Conservation (phyloP, 2,888 invertebrate genomes). For the Macrophya annulata region DNA sequence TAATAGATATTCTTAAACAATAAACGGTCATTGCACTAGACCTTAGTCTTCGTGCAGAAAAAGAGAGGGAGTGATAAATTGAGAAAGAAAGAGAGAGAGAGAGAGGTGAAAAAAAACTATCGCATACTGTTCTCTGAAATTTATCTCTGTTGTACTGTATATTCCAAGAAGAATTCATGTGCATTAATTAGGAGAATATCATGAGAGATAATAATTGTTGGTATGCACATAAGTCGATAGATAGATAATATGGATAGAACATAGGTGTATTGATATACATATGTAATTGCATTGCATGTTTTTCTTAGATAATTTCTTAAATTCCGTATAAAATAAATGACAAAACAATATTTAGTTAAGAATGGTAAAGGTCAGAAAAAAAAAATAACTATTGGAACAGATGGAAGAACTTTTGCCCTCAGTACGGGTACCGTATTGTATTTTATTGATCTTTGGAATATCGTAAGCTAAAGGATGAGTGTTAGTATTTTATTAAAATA, state of each 20-base stretch:
- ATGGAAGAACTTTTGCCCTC: background rate
- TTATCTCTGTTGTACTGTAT: background rate
- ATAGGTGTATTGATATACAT: too few relatives aligned
- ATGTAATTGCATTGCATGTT: background rate
- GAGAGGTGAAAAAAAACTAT: background rate
- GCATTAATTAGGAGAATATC: background rate
- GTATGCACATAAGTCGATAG: background rate
- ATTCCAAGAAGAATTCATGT: background rate
- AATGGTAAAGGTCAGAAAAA: background rate
- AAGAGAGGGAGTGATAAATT: background rate
- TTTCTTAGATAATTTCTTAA: background rate
- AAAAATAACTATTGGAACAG: background rate
- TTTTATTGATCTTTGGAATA: background rate
- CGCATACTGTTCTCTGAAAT: slow-evolving; percentile 1
- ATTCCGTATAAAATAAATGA: background rate
- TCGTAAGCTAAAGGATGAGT: background rate
- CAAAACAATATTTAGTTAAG: background rate
- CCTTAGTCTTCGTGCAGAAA: background rate
- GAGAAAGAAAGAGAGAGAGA: background rate
- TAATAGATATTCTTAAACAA: slow-evolving; percentile 20
- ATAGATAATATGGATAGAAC: background rate
- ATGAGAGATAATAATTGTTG: background rate
- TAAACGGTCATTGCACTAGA: slow-evolving; percentile 35
- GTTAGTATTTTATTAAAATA: background rate
- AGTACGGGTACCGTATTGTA: background rate